Evolutionary conservation across 2,888 invertebrate species (phyloP).

Genomic region (Pseudococcus jackbeardsleyi): DNA sequence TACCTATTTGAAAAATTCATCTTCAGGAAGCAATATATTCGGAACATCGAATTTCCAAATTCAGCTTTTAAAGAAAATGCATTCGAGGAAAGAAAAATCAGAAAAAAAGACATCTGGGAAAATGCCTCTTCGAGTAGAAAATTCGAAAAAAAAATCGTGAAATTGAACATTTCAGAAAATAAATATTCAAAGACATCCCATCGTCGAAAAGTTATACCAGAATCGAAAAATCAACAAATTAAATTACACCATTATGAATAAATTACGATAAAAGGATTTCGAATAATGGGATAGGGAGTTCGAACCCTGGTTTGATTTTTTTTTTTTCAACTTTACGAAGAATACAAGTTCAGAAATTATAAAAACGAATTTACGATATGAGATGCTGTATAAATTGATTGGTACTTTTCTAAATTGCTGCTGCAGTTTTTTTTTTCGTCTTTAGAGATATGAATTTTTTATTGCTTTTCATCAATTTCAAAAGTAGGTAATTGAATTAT

Average conservation of each 20-base stretch:
- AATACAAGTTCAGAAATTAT: constrained; percentile 14
- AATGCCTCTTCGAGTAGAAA: too few species aligned
- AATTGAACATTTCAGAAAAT: too few species aligned
- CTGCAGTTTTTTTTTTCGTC: constrained; percentile 3
- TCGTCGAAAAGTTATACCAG: background rate
- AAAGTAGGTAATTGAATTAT: background rate
- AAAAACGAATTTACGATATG: constrained; percentile 28
- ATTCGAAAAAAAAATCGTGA: too few species aligned
- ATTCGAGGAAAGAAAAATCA: too few species aligned
- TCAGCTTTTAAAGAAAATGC: too few species aligned
- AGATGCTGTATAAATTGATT: constrained; percentile 20
- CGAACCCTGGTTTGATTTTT: background rate
- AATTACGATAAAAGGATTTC: constrained; percentile 45
- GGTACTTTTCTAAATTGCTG: background rate
- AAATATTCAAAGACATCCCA: background rate
- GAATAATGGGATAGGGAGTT: background rate
- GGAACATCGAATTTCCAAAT: too few species aligned
- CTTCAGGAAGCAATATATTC: too few species aligned
- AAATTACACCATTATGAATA: constrained; percentile 36
- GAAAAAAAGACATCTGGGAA: too few species aligned
- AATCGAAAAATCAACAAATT: constrained; percentile 26
- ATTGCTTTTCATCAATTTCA: background rate
- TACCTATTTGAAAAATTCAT: too few species aligned
- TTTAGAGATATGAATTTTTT: background rate
- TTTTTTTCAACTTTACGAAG: background rate